phyloP scores from a whole-genome alignment of 1,140 invertebrate species.

The Leptopilina clavipes region DNA sequence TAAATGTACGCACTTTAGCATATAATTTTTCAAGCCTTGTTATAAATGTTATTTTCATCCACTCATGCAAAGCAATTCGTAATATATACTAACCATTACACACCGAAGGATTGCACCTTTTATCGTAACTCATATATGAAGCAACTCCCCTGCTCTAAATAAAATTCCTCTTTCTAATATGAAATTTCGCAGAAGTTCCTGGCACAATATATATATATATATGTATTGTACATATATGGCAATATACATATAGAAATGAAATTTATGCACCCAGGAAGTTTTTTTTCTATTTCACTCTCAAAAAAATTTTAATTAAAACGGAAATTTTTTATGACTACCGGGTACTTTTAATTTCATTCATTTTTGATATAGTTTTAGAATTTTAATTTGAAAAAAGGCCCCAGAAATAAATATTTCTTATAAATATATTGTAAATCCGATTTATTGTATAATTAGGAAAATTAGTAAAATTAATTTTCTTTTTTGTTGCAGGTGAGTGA shows the following conservation, averaged over 20 bases:
- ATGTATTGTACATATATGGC: background rate
- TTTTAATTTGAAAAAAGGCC: background rate
- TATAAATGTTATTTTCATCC: slow-evolving; percentile 15
- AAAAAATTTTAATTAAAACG: no score
- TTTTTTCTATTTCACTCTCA: no score
- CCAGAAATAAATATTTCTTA: background rate
- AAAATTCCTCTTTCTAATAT: slow-evolving; percentile 3
- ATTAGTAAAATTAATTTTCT: background rate
- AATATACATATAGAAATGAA: background rate
- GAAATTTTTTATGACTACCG: no score
- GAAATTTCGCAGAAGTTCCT: background rate
- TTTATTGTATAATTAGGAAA: no score
- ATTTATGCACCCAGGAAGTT: no score
- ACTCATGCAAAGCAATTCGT: background rate
- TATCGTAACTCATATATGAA: background rate
- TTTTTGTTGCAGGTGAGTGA: slow-evolving; percentile 15
- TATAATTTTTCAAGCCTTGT: slow-evolving; percentile 6
- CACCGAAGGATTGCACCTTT: background rate
- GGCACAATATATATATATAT: background rate
- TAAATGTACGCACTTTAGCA: slow-evolving; percentile 12
- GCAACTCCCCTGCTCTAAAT: slow-evolving; percentile 9
- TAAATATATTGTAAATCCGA: no score
- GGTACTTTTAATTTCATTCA: no score
- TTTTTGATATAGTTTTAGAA: background rate
- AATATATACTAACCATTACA: background rate